Evolutionary conservation across 2,113 vertebrate species (phyloP).

Genomic region (Rissa tridactyla): DNA sequence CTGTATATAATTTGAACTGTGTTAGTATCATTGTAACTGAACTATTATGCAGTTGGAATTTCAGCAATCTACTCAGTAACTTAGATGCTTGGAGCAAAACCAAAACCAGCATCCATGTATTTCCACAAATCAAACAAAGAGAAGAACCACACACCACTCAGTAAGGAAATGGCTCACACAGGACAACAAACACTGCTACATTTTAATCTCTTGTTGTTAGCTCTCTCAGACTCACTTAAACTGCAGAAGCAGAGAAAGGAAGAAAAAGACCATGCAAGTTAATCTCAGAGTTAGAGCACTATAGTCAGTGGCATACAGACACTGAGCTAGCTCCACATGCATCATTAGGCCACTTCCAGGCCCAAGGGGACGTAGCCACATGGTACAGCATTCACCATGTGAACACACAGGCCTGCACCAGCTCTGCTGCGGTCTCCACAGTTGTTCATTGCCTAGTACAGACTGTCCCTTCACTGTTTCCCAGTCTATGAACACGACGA

Average conservation of each 20-base stretch:
- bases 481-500: fast-evolving
- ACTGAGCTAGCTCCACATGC: background rate
- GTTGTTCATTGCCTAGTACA: background rate
- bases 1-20: background rate
- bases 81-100: background rate
- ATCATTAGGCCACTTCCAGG: background rate
- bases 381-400: background rate
- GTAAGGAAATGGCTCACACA: background rate
- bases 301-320: background rate
- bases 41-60: background rate
- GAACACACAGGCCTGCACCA: background rate
- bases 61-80: background rate
- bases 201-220: background rate
- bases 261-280: background rate
- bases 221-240: background rate
- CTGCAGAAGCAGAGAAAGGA: background rate
- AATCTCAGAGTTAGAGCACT: background rate
- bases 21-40: background rate
- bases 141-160: background rate
- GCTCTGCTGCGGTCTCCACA: background rate
- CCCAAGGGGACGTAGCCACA: background rate
- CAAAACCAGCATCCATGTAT: background rate
- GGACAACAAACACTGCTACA: background rate
- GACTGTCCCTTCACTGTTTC: background rate
- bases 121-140: background rate